Evolutionary conservation across 2,797 vertebrate species (phyloP).

Genomic region (Schizothorax lantsangensis): DNA sequence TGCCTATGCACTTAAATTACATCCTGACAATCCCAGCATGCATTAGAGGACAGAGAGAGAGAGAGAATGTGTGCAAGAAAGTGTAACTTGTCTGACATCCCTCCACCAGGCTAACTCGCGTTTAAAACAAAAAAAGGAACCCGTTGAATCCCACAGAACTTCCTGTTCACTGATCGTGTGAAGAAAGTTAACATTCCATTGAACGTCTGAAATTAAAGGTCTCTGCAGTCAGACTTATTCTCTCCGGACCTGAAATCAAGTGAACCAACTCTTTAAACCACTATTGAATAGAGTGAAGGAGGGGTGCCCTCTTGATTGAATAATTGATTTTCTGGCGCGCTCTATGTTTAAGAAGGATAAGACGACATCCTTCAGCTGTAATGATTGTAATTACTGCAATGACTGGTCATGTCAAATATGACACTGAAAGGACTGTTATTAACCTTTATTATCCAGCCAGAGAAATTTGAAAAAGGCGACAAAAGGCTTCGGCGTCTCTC

Average conservation of each 20-base stretch:
- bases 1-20: constrained; percentile 86
- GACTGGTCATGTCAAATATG: constrained; percentile 88
- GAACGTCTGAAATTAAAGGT: constrained; percentile 82
- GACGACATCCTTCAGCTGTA: constrained; percentile 85
- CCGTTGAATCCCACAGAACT: constrained; percentile 75
- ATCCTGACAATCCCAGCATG: constrained; percentile 84
- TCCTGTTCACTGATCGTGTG: constrained; percentile 81
- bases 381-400: constrained; percentile 86
- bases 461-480: constrained; percentile 51
- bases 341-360: constrained; percentile 87
- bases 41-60: constrained; percentile 74
- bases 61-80: constrained; percentile 55
- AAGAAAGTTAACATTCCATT: constrained; percentile 84
- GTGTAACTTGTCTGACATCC: constrained; percentile 47
- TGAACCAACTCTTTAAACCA: constrained; percentile 77
- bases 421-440: constrained; percentile 86
- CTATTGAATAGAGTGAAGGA: constrained; percentile 74
- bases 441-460: constrained; percentile 82
- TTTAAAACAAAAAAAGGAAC: constrained; percentile 64
- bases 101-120: constrained; percentile 22
- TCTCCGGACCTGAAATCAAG: constrained; percentile 82
- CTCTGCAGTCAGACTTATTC: constrained; percentile 78
- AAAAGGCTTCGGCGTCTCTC: constrained; percentile 36
- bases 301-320: constrained; percentile 79
- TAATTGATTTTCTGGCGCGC: constrained; percentile 85